phyloP scores from a whole-genome alignment of 2,888 invertebrate genomes.

The Atherix ibis region DNA sequence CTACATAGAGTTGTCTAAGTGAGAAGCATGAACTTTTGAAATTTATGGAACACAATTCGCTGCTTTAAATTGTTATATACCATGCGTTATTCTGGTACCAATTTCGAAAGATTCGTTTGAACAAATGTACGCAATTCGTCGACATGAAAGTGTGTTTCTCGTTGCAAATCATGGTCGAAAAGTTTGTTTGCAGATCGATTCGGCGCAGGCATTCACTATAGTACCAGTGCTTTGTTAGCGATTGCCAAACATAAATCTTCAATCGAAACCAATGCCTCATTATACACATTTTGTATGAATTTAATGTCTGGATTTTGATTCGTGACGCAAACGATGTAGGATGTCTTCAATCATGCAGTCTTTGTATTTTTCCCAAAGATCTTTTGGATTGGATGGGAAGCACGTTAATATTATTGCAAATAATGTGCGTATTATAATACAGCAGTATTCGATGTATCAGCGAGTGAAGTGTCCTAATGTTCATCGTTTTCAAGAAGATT shows the following conservation, averaged over 20 bases:
- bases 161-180: conserved; percentile 13
- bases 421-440: conserved; percentile 12
- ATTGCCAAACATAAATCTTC: conserved; percentile 11
- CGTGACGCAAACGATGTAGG: no score
- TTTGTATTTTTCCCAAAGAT: conserved; percentile 11
- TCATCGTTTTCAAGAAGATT: conserved; percentile 15
- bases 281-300: conserved; percentile 7
- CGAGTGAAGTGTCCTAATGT: conserved; percentile 13
- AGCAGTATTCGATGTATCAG: conserved; percentile 11
- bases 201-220: conserved; percentile 13
- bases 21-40: no score
- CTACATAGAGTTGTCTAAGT: no score
- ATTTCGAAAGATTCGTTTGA: no score
- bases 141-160: conserved; percentile 13
- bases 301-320: conserved; percentile 4
- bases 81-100: no score
- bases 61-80: no score
- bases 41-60: no score
- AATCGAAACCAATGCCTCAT: no score
- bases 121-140: conserved; percentile 8
- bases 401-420: conserved; percentile 11
- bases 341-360: no score
- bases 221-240: conserved; percentile 9
- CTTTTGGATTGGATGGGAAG: conserved; percentile 9
- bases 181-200: conserved; percentile 9